Conservation (phyloP, 2,797 vertebrate genomes). For the Peromyscus eremicus region DNA sequence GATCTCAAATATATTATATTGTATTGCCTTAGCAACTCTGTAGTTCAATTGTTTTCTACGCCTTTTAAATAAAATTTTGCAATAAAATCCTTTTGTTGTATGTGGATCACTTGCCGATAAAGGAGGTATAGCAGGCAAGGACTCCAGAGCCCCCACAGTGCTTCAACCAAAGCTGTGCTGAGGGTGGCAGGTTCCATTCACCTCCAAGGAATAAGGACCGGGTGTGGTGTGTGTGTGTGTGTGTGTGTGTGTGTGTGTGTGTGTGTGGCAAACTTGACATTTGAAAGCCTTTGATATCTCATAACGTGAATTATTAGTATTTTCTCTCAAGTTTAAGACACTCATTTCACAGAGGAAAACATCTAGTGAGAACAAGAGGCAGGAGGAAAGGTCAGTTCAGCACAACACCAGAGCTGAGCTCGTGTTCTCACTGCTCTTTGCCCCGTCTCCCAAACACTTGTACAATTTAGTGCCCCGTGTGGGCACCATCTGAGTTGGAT, state of each 20-base stretch:
- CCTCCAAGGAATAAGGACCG: neutral
- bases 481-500: neutral
- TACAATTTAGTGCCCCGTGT: neutral
- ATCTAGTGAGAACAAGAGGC: neutral
- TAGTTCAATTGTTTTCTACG: neutral
- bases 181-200: neutral
- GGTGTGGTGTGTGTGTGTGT: neutral
- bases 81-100: neutral
- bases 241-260: too few species aligned
- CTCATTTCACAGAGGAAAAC: neutral
- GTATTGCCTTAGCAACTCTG: neutral
- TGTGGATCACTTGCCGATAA: neutral
- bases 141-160: neutral
- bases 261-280: neutral
- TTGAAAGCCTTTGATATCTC: neutral
- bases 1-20: neutral
- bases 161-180: conserved; percentile 3
- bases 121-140: neutral
- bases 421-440: neutral
- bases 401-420: neutral
- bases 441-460: neutral
- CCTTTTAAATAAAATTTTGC: conserved; percentile 10
- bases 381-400: neutral
- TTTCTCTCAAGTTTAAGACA: neutral
- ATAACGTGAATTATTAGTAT: neutral